Evolutionary conservation across 2,888 invertebrate genomes (phyloP).

Genomic region (Drosophila ochracea): DNA sequence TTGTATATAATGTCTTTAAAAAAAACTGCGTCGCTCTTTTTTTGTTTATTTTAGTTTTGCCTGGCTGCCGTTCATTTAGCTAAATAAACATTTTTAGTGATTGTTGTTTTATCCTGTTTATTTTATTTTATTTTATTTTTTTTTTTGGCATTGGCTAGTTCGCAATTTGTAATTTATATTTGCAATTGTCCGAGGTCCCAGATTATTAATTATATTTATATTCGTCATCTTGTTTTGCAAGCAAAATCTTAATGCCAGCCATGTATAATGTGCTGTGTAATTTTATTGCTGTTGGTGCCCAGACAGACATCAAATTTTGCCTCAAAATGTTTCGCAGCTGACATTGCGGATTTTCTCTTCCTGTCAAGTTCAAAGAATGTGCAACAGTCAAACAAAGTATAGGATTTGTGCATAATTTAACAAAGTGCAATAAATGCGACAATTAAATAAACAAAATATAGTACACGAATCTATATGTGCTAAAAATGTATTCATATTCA

Average conservation of each 20-base stretch:
- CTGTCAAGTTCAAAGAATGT: slow-evolving; percentile 20
- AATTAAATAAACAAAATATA: not conserved
- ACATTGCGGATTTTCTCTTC: slow-evolving; percentile 13
- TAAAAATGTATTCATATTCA: not conserved
- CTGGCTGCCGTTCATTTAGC: slow-evolving; percentile 4
- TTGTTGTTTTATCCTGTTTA: slow-evolving; percentile 1
- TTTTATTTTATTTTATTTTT: not conserved
- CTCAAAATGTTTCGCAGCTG: slow-evolving; percentile 5
- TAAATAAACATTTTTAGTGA: slow-evolving; percentile 22
- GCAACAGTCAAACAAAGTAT: slow-evolving; percentile 1
- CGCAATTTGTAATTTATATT: slow-evolving; percentile 41
- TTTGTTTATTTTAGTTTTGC: not conserved
- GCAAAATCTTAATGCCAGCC: slow-evolving; percentile 16
- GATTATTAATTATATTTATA: slow-evolving; percentile 53
- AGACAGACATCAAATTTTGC: slow-evolving; percentile 1
- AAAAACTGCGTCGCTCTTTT: slow-evolving; percentile 5
- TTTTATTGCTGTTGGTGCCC: slow-evolving; percentile 7
- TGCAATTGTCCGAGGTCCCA: slow-evolving; percentile 49
- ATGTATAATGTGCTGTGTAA: slow-evolving; percentile 34
- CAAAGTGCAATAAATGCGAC: not conserved
- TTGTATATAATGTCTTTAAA: too few relatives aligned
- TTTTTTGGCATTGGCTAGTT: slow-evolving; percentile 6
- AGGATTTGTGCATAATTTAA: slow-evolving; percentile 19
- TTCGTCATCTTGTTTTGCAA: slow-evolving; percentile 18
- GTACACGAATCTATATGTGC: not conserved